Evolutionary conservation across 1,140 invertebrate genomes (phyloP).

Genomic region (Lamellibrachia luymesi): DNA sequence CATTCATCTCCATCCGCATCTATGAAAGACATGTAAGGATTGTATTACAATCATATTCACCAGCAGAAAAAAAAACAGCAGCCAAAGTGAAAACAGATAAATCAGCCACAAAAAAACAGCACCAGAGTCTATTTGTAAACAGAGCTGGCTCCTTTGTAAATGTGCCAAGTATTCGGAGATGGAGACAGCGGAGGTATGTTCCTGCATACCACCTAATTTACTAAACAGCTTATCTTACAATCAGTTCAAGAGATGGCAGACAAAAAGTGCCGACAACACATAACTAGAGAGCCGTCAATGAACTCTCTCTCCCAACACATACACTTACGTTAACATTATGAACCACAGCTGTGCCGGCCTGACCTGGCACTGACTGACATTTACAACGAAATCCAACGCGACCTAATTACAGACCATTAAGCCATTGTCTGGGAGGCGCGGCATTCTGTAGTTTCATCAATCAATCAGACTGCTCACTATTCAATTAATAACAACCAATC

Average conservation of each 20-base stretch:
- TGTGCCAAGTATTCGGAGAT: neutral
- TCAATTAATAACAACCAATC: neutral
- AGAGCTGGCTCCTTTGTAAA: neutral
- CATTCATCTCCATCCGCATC: neutral
- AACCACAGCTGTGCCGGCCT: neutral
- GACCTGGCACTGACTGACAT: neutral
- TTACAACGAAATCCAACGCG: neutral
- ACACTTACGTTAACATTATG: neutral
- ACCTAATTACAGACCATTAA: neutral
- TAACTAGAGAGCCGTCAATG: neutral
- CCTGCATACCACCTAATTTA: neutral
- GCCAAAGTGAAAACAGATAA: too few species aligned
- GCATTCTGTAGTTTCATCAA: neutral
- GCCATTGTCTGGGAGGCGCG: neutral
- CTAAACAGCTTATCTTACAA: neutral
- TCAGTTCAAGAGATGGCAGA: neutral
- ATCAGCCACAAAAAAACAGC: neutral
- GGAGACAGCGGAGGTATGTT: neutral
- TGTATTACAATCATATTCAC: neutral
- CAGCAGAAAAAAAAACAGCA: neutral
- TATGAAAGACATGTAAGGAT: neutral
- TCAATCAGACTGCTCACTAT: neutral
- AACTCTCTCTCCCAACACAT: neutral
- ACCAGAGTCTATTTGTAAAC: neutral
- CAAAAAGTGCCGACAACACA: neutral